phyloP scores from a whole-genome alignment of 1,140 invertebrate species.

The Aphelenchoides besseyi region DNA sequence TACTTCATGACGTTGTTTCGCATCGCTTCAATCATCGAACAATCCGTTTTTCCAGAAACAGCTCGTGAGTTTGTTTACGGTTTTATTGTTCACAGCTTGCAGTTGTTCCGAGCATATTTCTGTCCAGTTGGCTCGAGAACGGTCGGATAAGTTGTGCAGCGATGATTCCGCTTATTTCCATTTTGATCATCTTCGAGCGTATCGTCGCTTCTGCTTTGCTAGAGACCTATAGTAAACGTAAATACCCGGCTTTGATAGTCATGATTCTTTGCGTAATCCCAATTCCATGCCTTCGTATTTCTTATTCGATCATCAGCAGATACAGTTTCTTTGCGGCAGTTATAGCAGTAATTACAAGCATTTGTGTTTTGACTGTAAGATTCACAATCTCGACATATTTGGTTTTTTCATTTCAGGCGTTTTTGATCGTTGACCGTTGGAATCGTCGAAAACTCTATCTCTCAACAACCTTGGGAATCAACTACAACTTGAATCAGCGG shows the following conservation, averaged over 20 bases:
- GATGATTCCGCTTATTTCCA: not conserved
- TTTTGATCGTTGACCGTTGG: not conserved
- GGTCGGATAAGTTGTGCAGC: not conserved
- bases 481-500: conserved; percentile 3
- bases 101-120: too few relatives aligned
- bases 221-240: not conserved
- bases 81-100: not conserved
- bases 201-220: not conserved
- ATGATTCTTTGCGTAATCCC: too few relatives aligned
- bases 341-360: too few relatives aligned
- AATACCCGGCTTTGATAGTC: too few relatives aligned
- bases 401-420: not conserved
- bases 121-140: not conserved
- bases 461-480: not conserved
- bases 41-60: conserved; percentile 4
- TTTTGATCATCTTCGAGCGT: not conserved
- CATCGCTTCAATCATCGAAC: not conserved
- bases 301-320: too few relatives aligned
- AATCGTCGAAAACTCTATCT: not conserved
- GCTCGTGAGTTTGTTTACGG: not conserved
- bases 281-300: too few relatives aligned
- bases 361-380: too few relatives aligned
- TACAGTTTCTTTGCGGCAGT: too few relatives aligned
- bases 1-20: not conserved
- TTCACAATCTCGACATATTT: too few relatives aligned